phyloP scores from a whole-genome alignment of 1,140 invertebrate species.

The Drosophila nigrodunni region DNA sequence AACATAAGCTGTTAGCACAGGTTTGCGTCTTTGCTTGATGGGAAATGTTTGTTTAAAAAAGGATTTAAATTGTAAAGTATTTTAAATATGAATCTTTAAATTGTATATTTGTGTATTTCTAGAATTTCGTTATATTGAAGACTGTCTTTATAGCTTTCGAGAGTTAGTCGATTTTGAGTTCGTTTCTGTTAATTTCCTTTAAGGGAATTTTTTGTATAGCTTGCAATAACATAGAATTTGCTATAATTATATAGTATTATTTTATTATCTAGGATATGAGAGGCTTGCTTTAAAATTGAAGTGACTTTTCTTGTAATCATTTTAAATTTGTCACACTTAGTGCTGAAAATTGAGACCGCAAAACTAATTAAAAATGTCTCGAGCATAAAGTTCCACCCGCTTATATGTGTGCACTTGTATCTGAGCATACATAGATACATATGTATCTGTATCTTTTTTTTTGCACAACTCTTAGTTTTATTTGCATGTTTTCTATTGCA shows the following conservation, averaged over 20 bases:
- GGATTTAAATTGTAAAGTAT: too few relatives aligned
- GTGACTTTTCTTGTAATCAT: neutral
- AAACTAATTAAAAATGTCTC: constrained; percentile 76
- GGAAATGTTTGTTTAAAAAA: too few relatives aligned
- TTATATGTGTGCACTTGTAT: neutral
- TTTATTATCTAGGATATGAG: neutral
- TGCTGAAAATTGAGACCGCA: constrained; percentile 44
- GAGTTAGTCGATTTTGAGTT: too few relatives aligned
- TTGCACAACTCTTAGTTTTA: constrained; percentile 25
- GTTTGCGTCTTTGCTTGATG: constrained; percentile 10
- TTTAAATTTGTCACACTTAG: constrained; percentile 1
- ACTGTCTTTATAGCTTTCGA: too few relatives aligned
- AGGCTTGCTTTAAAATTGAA: neutral
- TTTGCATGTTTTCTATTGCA: constrained; percentile 2
- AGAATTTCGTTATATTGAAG: too few relatives aligned
- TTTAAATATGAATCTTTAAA: too few relatives aligned
- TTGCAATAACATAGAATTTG: too few relatives aligned
- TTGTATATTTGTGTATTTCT: too few relatives aligned
- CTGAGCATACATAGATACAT: neutral
- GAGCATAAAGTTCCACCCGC: constrained; percentile 31
- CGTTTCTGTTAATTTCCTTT: too few relatives aligned
- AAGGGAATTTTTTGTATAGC: too few relatives aligned
- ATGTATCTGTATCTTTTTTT: constrained; percentile 24
- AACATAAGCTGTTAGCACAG: neutral
- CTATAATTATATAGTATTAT: too few relatives aligned